Evolutionary conservation across 2,113 vertebrate genomes (phyloP).

Genomic region (Hyaena hyaena): DNA sequence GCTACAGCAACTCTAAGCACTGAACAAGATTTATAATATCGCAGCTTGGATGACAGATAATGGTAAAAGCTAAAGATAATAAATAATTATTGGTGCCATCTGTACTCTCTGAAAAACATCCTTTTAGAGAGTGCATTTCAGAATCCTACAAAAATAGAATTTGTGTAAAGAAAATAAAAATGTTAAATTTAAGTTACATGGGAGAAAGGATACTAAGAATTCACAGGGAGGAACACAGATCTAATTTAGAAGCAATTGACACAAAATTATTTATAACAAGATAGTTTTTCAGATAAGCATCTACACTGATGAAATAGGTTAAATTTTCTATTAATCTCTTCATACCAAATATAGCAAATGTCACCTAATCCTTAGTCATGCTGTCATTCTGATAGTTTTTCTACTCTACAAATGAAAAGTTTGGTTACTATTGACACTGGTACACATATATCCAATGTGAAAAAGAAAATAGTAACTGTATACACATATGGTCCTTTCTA

Average conservation of each 20-base stretch:
- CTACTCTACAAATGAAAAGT: background rate
- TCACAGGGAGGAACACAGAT: conserved; percentile 72
- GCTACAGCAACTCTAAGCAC: conserved; percentile 63
- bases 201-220: conserved; percentile 82
- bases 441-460: background rate
- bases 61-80: conserved; percentile 85
- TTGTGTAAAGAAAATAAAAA: conserved; percentile 82
- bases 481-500: background rate
- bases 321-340: conserved; percentile 72
- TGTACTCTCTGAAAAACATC: conserved; percentile 77
- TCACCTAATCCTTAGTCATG: conserved; percentile 3
- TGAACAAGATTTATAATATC: conserved; percentile 84
- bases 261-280: conserved; percentile 84
- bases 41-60: conserved; percentile 84
- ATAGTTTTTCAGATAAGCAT: conserved; percentile 81
- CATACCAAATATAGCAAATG: conserved; percentile 24
- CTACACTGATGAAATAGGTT: conserved; percentile 72
- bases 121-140: conserved; percentile 77
- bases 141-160: conserved; percentile 76
- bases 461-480: background rate
- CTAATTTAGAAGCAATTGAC: conserved; percentile 81
- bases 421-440: background rate
- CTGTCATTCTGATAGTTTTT: conserved; percentile 66
- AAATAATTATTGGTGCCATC: conserved; percentile 87
- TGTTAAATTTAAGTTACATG: conserved; percentile 84